Evolutionary conservation across 2,113 vertebrate species (phyloP), one percentile per base, ranked within the genome.

Genomic region (Alexandromys fortis): DNA sequence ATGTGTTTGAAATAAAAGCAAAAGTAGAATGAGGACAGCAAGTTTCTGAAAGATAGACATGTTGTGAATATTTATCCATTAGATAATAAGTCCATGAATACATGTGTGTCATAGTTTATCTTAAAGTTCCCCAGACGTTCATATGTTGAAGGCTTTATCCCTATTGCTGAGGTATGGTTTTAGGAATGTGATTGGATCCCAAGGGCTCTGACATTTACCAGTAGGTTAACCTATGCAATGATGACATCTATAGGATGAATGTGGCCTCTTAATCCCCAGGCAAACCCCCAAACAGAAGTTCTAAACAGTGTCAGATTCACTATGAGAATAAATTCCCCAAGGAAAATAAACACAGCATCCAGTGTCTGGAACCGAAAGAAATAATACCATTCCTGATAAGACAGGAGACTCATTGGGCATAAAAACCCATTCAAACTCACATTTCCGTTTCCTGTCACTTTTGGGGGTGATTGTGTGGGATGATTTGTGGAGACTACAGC

Each of bases 371-470:
- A 28, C 52, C 61, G 26, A 78, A 93, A 91, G 45, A 86, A 91
- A 88, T 78, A 21, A 72, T 65, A n/a, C 6, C 28, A 81, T n/a
- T 11, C 30, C 68, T 65, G 42, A 35, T 58, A 70, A 87, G 24
- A 70, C 30, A 68, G 14, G 38, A 61, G 6, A 35, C 47, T 47
- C 47, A 65, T n/a, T 93, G 88, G 73, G 94, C 90, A 77, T 70
- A n/a, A 38, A 89, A 83, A 58, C n/a, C 52, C 30, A 42, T 1
- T 79, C 38, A 28, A 95, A 58, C 47, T 94, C 42, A 78, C 22
- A 17, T 68, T 90, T 97, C 65, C 87, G 75, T 33, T 83, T 89
- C 77, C 45, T 28, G 33, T 73, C 61, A 78, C 85, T n/a, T 83
- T 30, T 24, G 7, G 52, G 30, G 26, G 63, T 47, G 35, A 92